Base-by-base conservation (phyloP, 2,797 vertebrate genomes). In the Acridotheres tristis region DNA sequence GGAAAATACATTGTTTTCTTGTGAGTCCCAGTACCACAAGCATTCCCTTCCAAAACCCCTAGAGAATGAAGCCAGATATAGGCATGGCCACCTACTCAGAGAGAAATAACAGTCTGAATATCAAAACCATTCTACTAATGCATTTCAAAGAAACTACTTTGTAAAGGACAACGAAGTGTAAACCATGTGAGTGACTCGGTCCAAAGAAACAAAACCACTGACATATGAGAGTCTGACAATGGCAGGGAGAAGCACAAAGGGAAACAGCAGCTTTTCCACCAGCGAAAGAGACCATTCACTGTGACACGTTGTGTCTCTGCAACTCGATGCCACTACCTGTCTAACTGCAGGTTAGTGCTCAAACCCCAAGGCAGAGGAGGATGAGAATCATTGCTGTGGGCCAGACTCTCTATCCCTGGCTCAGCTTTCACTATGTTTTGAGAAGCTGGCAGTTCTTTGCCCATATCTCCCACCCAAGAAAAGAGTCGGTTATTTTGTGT, bases 311-410 rank as follows among this genome's bases (percentile, higher is more conserved):
- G 7, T 23, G 29, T 54, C 10, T 22, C 13, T 67, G 30, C 55
- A 67, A 21, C 26, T 14, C 0, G 3, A 38, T 63, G 11, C 13
- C 17, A 51, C 9, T 9, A 32, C 15, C 36, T 62, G 5, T 11
- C 11, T 51, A 55, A 36, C 45, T 47, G 7, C 13, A 84, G 27
- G 13, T 18, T 58, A 9, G 3, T 42, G 48, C 23, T 77, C 65
- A 77, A 58, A 54, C 5, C 2, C 38, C 0, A 0, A 68, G 14
- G 36, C 25, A 78, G n/a, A 80, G 32, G 23, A 68, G 30, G 23
- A 20, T 8, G 13, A 83, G 0, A 3, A 38, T 11, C 34, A 53
- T 40, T 2, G 0, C 14, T 59, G 30, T 43, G 25, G 23, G 34
- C 25, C 36, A 29, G 7, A 38, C 16, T 84, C 29, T 20, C 50